Evolutionary conservation across 2,797 vertebrate genomes (phyloP).

Genomic region (Prionace glauca): DNA sequence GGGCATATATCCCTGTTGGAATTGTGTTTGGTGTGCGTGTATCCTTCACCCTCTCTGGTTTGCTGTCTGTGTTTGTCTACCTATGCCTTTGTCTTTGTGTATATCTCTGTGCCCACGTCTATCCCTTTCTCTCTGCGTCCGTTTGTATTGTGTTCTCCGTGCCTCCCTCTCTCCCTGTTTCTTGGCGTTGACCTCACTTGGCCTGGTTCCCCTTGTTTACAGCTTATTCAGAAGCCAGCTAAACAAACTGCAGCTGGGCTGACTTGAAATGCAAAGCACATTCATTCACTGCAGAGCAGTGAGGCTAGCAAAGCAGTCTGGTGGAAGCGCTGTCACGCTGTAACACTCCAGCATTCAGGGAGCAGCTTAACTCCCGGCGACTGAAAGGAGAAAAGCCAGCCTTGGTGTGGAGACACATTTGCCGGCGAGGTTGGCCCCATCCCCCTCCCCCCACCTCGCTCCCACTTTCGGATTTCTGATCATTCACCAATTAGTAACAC

Average conservation of each 20-base stretch:
- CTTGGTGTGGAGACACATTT: background rate
- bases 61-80: background rate
- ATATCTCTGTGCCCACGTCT: no score
- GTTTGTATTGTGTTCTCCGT: background rate
- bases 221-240: slow-evolving; percentile 10
- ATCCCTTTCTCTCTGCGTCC: background rate
- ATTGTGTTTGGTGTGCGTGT: background rate
- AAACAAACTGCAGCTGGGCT: slow-evolving; percentile 32
- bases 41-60: background rate
- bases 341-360: slow-evolving; percentile 20
- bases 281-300: slow-evolving; percentile 22
- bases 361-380: background rate
- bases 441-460: no score
- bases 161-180: no score
- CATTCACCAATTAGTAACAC: background rate
- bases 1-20: background rate
- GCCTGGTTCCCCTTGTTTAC: slow-evolving; percentile 15
- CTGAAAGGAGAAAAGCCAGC: background rate
- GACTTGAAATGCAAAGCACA: slow-evolving; percentile 34
- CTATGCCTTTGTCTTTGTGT: background rate
- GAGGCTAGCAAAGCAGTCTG: background rate
- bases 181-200: background rate
- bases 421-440: background rate
- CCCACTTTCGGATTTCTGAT: background rate
- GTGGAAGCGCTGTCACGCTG: background rate